phyloP scores from a whole-genome alignment of 2,888 invertebrate genomes.

The Autographa pulchrina region DNA sequence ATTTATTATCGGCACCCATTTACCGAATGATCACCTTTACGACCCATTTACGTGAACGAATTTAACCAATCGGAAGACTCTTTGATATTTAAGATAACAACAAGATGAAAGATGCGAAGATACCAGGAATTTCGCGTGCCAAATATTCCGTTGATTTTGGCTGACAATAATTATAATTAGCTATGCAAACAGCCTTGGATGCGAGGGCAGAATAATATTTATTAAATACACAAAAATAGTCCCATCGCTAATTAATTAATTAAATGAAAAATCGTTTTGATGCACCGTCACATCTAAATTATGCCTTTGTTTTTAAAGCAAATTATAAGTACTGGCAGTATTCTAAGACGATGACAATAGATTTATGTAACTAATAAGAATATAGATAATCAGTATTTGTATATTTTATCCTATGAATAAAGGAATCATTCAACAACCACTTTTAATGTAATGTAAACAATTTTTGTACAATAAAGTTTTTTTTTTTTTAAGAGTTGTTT shows the following conservation, averaged over 20 bases:
- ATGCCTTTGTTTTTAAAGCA: not conserved
- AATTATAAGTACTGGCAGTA: not conserved
- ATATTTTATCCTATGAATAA: too few species aligned
- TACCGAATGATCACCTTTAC: constrained; percentile 28
- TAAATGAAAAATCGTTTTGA: not conserved
- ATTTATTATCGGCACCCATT: constrained; percentile 27
- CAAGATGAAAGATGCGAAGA: constrained; percentile 7
- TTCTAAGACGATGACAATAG: not conserved
- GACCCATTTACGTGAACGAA: constrained; percentile 46
- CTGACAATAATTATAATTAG: constrained; percentile 28
- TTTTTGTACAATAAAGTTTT: too few species aligned
- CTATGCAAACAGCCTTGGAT: constrained; percentile 12
- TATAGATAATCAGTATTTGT: too few species aligned
- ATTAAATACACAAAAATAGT: not conserved
- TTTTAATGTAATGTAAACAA: too few species aligned
- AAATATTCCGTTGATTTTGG: constrained; percentile 43
- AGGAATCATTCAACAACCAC: too few species aligned
- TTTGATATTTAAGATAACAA: constrained; percentile 50
- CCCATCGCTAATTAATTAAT: not conserved
- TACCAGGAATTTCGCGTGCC: constrained; percentile 21
- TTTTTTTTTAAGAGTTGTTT: too few species aligned
- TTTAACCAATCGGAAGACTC: constrained; percentile 18
- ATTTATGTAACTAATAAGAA: too few species aligned
- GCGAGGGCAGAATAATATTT: constrained; percentile 31
- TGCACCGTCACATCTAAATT: not conserved